Conservation (phyloP, 2,113 vertebrate species). For the Polyodon spathula region DNA sequence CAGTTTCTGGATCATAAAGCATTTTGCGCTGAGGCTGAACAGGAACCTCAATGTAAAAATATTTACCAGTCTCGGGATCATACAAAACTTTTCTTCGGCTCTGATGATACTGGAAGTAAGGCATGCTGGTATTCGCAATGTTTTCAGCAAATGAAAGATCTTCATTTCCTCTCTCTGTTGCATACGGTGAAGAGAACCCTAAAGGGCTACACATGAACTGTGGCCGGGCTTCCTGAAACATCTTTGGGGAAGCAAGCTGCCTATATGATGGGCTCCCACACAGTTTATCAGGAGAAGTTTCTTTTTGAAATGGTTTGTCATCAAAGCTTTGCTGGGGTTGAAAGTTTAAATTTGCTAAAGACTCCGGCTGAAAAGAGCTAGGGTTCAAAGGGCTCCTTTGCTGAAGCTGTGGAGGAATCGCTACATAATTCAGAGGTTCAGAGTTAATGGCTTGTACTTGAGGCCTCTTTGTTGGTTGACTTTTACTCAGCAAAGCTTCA, state of each 20-base stretch:
- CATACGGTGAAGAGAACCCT: conserved; percentile 44
- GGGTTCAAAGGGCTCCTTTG: conserved; percentile 35
- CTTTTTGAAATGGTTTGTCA: too few relatives aligned
- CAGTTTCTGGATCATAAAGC: conserved; percentile 84
- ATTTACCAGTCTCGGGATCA: conserved; percentile 86
- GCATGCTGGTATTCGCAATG: conserved; percentile 48
- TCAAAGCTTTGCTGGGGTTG: conserved; percentile 37
- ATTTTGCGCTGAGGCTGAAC: conserved; percentile 76
- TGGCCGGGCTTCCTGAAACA: conserved; percentile 36
- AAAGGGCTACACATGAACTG: conserved; percentile 53
- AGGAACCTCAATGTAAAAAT: conserved; percentile 79
- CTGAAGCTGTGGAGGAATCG: conserved; percentile 42
- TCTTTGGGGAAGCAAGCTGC: background rate
- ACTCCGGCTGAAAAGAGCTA: conserved; percentile 43
- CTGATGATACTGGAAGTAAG: conserved; percentile 32
- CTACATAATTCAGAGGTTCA: conserved; percentile 38
- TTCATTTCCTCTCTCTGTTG: conserved; percentile 53
- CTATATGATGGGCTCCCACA: conserved; percentile 41
- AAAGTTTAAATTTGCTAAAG: conserved; percentile 37
- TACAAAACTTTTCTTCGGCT: conserved; percentile 68
- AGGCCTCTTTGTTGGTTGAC: conserved; percentile 36
- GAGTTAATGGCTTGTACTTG: conserved; percentile 46
- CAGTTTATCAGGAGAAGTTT: too few relatives aligned
- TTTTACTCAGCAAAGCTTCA: conserved; percentile 25
- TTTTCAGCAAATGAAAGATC: conserved; percentile 32